Percentiles rank a stretch among this genome's conserved stretches.
Evolutionary conservation across 2,888 invertebrate genomes (phyloP).

Genomic region (Diarsia dahlii): DNA sequence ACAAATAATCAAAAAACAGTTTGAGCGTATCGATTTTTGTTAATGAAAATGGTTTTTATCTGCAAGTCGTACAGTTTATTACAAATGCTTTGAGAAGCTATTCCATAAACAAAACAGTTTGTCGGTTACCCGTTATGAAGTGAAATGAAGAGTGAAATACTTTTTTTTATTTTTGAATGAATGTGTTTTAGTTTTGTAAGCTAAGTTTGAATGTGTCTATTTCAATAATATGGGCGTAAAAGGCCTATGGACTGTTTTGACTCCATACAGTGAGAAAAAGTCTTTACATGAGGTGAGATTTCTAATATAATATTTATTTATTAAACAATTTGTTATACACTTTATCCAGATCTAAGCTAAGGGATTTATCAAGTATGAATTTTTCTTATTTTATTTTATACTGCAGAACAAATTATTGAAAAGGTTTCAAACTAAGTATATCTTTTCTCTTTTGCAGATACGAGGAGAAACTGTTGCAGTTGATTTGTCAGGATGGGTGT

Average conservation of each 20-base stretch:
- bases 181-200: no score
- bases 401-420: no score
- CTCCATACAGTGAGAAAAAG: constrained; percentile 94
- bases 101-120: not conserved
- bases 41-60: constrained; percentile 16
- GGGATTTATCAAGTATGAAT: no score
- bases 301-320: not conserved
- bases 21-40: not conserved
- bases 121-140: not conserved
- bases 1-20: not conserved
- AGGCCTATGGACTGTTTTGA: constrained; percentile 95
- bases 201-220: no score
- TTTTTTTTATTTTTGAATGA: no score
- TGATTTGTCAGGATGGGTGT: constrained; percentile 97
- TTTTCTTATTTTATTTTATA: no score
- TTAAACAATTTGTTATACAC: no score
- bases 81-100: not conserved
- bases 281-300: constrained; percentile 93
- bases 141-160: no score
- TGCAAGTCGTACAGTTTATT: not conserved
- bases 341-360: no score
- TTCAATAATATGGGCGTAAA: constrained; percentile 94
- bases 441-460: constrained; percentile 73
- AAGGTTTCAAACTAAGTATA: not conserved
- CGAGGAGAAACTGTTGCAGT: constrained; percentile 96